A percentile compares a stretch with the other conserved stretches of the same genome.
Evolutionary conservation across 2,888 invertebrate genomes (phyloP).

Genomic region (Agrotis segetum): DNA sequence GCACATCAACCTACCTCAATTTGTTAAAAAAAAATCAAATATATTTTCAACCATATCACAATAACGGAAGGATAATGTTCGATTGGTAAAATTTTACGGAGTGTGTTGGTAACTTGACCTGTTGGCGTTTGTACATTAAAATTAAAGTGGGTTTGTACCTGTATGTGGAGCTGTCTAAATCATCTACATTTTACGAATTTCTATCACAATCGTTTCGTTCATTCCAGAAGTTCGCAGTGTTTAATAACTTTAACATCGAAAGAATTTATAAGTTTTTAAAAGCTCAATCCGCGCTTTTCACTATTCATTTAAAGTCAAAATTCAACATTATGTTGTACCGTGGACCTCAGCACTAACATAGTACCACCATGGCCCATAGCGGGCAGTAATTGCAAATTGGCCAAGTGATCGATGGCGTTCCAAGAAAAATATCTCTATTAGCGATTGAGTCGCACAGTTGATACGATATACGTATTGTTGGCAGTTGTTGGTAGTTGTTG

Average conservation of each 20-base stretch:
- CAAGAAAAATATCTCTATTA: slow-evolving; percentile 80
- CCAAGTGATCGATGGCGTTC: slow-evolving; percentile 74
- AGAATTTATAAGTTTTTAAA: too few species aligned
- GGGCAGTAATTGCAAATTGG: slow-evolving; percentile 73
- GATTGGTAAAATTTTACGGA: too few species aligned
- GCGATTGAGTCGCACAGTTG: slow-evolving; percentile 58
- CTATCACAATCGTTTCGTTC: too few species aligned
- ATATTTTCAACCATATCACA: too few species aligned
- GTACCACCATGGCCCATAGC: slow-evolving; percentile 53
- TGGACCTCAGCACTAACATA: slow-evolving; percentile 49
- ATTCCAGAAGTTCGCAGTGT: background rate
- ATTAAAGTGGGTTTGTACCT: too few species aligned
- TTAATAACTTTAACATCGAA: background rate
- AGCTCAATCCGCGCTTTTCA: background rate
- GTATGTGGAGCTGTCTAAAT: too few species aligned
- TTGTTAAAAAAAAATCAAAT: too few species aligned
- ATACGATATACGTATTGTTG: slow-evolving; percentile 35
- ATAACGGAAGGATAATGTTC: too few species aligned
- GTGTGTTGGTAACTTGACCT: too few species aligned
- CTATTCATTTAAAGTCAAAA: background rate
- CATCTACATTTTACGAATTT: too few species aligned
- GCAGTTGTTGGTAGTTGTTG: slow-evolving; percentile 25
- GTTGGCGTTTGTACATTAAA: too few species aligned
- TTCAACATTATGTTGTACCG: slow-evolving; percentile 14
- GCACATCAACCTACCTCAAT: too few species aligned